Conservation (phyloP, 2,797 vertebrate genomes). For the Pagetopsis macropterus region DNA sequence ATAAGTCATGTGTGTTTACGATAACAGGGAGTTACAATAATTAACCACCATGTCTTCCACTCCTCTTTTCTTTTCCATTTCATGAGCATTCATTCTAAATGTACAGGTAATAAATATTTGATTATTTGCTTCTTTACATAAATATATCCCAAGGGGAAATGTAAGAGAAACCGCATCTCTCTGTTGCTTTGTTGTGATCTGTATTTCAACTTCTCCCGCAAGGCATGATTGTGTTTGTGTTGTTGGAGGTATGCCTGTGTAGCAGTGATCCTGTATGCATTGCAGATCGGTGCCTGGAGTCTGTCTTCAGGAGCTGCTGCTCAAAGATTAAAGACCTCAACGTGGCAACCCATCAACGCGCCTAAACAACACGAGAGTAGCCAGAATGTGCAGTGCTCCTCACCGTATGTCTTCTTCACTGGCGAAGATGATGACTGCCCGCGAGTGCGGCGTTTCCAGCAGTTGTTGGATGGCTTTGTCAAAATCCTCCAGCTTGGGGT, state of each 20-base stretch:
- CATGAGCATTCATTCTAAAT: conserved; percentile 30
- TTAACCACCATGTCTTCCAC: conserved; percentile 13
- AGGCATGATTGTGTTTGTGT: conserved; percentile 66
- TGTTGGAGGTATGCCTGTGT: conserved; percentile 68
- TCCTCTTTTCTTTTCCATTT: conserved; percentile 21
- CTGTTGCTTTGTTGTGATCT: conserved; percentile 56
- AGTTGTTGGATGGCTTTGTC: conserved; percentile 92
- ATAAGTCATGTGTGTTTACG: not conserved
- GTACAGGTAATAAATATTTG: conserved; percentile 55
- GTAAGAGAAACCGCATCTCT: conserved; percentile 71
- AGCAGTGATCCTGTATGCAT: conserved; percentile 41
- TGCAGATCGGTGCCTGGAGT: conserved; percentile 63
- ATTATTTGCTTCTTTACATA: conserved; percentile 53
- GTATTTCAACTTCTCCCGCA: conserved; percentile 53
- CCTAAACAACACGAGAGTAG: conserved; percentile 43
- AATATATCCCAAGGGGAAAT: conserved; percentile 48
- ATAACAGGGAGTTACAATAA: not conserved
- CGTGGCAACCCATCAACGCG: conserved; percentile 50
- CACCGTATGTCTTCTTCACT: conserved; percentile 96
- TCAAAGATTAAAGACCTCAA: conserved; percentile 70
- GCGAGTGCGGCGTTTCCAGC: conserved; percentile 90
- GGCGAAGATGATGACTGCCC: conserved; percentile 93
- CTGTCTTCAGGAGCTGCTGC: conserved; percentile 62
- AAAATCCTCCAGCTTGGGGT: conserved; percentile 89
- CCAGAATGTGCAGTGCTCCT: conserved; percentile 41